phyloP scores from a whole-genome alignment of 35 echinoderm and acorn worm species.

The Heliocidaris erythrogramma region DNA sequence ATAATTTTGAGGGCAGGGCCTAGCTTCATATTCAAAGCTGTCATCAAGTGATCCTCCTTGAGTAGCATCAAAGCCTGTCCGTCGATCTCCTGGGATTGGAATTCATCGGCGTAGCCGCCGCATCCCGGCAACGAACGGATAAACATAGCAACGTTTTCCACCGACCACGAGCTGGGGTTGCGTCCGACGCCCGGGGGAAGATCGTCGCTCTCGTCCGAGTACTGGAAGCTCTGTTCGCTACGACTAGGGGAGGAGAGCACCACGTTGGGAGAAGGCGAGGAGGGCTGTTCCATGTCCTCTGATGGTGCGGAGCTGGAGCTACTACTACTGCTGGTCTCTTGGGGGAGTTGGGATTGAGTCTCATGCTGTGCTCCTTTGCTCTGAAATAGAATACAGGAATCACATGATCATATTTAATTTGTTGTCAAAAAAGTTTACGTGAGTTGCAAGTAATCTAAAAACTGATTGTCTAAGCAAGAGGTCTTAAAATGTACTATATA shows the following conservation, averaged over 20 bases:
- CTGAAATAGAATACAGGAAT: constrained; percentile 21
- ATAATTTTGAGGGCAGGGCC: constrained; percentile 96
- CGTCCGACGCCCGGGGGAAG: constrained; percentile 47
- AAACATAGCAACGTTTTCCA: constrained; percentile 77
- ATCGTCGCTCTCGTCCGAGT: constrained; percentile 77
- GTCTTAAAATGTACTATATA: too few species aligned
- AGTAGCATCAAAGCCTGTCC: constrained; percentile 93
- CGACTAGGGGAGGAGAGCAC: constrained; percentile 64
- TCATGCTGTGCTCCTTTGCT: neutral
- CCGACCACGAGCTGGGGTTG: constrained; percentile 84
- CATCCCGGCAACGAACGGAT: constrained; percentile 90
- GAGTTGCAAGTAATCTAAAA: too few species aligned
- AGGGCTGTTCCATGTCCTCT: constrained; percentile 40
- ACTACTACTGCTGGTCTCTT: constrained; percentile 50
- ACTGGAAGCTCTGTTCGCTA: constrained; percentile 59
- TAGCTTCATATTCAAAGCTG: constrained; percentile 97
- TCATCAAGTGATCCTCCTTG: constrained; percentile 98
- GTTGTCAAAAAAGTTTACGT: too few species aligned
- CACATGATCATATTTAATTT: too few species aligned
- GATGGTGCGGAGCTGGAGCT: constrained; percentile 53
- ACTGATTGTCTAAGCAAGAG: too few species aligned
- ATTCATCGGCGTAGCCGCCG: constrained; percentile 88
- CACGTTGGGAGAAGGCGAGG: constrained; percentile 67
- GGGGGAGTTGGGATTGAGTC: neutral
- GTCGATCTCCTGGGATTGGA: constrained; percentile 93